Evolutionary conservation across 1,140 invertebrate species (phyloP).

Genomic region (Euura lappo): DNA sequence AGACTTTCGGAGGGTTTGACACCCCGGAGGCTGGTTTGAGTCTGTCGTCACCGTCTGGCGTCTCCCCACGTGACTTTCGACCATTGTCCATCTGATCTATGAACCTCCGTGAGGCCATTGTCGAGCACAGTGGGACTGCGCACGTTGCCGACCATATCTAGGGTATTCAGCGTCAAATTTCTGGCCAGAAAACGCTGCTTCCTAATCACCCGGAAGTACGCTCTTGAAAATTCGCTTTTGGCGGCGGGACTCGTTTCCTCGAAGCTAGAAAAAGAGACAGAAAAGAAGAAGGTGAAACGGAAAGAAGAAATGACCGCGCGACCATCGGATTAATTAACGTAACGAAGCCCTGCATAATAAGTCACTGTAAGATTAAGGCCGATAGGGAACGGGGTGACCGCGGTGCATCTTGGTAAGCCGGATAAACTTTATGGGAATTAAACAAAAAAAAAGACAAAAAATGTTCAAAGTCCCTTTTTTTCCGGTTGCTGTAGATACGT

Average conservation of each 20-base stretch:
- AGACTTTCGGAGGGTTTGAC: slow-evolving; percentile 24
- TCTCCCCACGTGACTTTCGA: background rate
- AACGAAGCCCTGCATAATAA: no score
- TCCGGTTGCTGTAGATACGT: background rate
- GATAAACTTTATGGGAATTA: background rate
- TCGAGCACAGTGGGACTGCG: background rate
- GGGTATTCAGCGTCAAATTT: background rate
- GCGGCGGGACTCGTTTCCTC: no score
- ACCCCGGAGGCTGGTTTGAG: slow-evolving; percentile 25
- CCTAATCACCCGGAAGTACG: slow-evolving; percentile 1
- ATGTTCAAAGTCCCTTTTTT: no score
- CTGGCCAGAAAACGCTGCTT: background rate
- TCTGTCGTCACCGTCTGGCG: slow-evolving; percentile 26
- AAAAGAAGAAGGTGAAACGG: no score
- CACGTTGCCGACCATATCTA: background rate
- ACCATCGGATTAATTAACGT: no score
- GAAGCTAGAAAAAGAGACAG: no score
- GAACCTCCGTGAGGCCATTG: background rate
- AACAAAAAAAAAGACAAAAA: background rate
- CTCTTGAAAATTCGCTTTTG: background rate
- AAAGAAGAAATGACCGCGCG: no score
- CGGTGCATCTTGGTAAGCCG: no score
- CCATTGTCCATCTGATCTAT: background rate
- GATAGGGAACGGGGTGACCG: no score
- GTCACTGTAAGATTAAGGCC: no score